phyloP scores from a whole-genome alignment of 2,113 vertebrate genomes.

The Amblyopsis rosae region DNA sequence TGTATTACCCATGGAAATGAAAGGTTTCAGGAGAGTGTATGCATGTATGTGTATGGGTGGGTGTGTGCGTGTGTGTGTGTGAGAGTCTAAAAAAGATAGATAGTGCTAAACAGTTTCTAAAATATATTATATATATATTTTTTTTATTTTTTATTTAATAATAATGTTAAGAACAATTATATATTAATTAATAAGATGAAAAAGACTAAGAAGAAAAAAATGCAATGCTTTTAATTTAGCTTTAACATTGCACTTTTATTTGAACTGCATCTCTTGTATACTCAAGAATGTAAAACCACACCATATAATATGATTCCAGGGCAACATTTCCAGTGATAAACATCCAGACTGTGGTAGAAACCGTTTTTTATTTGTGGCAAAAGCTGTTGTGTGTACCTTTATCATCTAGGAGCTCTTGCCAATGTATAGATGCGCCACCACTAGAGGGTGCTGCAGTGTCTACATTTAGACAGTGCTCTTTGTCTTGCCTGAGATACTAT shows the following conservation, averaged over 20 bases:
- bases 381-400: constrained; percentile 64
- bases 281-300: constrained; percentile 66
- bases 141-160: too few relatives aligned
- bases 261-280: constrained; percentile 65
- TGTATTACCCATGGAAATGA: constrained; percentile 37
- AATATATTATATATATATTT: too few relatives aligned
- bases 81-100: too few relatives aligned
- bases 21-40: constrained; percentile 31
- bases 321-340: constrained; percentile 71
- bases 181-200: too few relatives aligned
- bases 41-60: not conserved
- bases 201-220: too few relatives aligned
- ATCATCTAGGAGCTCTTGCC: constrained; percentile 61
- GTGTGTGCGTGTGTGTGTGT: not conserved
- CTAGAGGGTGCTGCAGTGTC: constrained; percentile 77
- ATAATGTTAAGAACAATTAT: too few relatives aligned
- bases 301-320: constrained; percentile 72
- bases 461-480: constrained; percentile 54
- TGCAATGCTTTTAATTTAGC: not conserved
- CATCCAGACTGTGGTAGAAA: constrained; percentile 74
- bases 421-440: constrained; percentile 54
- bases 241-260: constrained; percentile 57
- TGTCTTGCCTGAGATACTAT: constrained; percentile 32
- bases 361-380: constrained; percentile 20
- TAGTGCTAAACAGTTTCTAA: not conserved